Percentiles rank a stretch among this genome's conserved stretches.
These are phyloP conservation scores for Cryptoleucopteryx plumbea DNA, from an alignment of 2,113 vertebrate genomes.

Conservation along the genomic window DNA sequence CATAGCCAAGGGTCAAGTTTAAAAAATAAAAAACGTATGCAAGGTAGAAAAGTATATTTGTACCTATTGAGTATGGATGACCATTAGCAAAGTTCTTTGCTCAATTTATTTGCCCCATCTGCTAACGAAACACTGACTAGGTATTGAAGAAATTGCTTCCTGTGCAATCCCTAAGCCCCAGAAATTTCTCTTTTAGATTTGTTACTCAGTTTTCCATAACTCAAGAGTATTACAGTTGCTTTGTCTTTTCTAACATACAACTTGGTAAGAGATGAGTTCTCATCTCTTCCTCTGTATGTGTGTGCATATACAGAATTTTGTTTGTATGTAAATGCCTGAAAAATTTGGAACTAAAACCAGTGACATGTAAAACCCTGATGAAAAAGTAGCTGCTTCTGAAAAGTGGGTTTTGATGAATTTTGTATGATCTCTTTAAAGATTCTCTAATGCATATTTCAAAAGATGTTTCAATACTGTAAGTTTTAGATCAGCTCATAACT, in stretches of 20 bases:
- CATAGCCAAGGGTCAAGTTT: neutral
- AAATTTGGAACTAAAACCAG: conserved; percentile 41
- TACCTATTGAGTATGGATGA: neutral
- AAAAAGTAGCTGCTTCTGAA: conserved; percentile 67
- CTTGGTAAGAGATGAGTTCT: neutral
- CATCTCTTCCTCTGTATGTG: neutral
- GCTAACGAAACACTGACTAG: neutral
- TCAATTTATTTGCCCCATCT: neutral
- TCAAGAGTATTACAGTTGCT: neutral
- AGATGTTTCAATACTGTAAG: conserved; percentile 67
- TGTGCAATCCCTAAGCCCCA: neutral
- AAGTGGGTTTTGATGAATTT: conserved; percentile 76
- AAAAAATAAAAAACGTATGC: neutral
- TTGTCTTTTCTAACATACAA: neutral
- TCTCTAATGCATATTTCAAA: conserved; percentile 75
- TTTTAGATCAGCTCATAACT: conserved; percentile 67
- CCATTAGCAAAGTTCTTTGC: neutral
- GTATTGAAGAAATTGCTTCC: neutral
- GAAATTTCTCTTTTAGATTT: neutral
- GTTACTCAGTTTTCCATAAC: neutral
- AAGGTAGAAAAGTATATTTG: neutral
- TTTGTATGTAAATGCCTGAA: conserved; percentile 43
- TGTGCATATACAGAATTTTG: conserved; percentile 6
- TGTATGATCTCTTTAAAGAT: conserved; percentile 73
- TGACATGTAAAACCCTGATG: conserved; percentile 45